Conservation (phyloP, 2,797 vertebrate genomes). For the Propithecus perrieri region DNA sequence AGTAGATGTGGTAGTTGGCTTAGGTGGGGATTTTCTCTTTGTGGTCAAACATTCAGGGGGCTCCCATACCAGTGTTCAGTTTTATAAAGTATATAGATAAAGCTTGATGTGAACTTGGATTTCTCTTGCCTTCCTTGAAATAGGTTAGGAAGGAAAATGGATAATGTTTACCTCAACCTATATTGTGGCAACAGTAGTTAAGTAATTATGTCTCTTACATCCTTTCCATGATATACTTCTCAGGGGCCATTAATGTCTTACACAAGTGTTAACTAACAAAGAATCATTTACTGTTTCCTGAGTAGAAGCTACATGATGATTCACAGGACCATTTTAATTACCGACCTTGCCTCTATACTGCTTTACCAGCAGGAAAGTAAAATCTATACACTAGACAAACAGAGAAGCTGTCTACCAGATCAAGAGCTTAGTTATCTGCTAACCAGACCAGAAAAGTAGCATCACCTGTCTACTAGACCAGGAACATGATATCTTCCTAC, state of each 20-base stretch:
- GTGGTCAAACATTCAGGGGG: neutral
- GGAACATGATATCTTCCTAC: neutral
- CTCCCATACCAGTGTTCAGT: constrained; percentile 3
- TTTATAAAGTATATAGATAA: constrained; percentile 38
- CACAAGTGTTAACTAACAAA: neutral
- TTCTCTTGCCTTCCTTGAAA: constrained; percentile 17
- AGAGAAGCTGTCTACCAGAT: neutral
- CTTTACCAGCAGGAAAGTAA: neutral
- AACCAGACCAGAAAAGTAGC: neutral
- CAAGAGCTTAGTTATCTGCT: neutral
- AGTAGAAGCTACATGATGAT: neutral
- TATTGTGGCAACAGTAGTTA: constrained; percentile 52
- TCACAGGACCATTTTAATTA: constrained; percentile 1
- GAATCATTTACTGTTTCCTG: neutral
- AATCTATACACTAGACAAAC: neutral
- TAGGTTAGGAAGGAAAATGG: constrained; percentile 42
- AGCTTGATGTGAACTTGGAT: constrained; percentile 35
- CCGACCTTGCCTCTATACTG: neutral
- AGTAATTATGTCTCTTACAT: constrained; percentile 37
- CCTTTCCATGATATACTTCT: constrained; percentile 10
- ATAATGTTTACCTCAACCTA: constrained; percentile 30
- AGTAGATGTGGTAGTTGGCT: constrained; percentile 11
- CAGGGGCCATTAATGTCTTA: neutral
- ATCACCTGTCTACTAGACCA: neutral
- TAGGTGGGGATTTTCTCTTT: constrained; percentile 32